Evolutionary conservation across 1,140 invertebrate species (phyloP), one percentile per base, ranked within the genome.

Genomic region (Xylocopa sonorina): DNA sequence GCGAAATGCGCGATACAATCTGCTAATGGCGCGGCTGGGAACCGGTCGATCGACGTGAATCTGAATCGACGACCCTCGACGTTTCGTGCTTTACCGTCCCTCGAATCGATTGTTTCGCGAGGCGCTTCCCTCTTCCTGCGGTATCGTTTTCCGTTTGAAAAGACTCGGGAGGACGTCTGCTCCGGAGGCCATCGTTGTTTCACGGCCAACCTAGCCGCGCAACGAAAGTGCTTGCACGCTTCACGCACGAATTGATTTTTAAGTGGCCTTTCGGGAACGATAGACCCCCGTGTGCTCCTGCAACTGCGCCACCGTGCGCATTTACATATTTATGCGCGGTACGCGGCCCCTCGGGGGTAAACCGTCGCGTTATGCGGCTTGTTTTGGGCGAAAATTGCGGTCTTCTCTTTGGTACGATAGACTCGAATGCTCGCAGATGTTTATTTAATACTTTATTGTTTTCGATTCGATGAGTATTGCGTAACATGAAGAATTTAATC

Each of bases 1-100:
- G 73, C 76, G 64, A 77, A 85, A 82, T 77, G 85, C 64, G 38
- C 84, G 85, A 89, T 90, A 90, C 89, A 90, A 91, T 90, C 86
- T 88, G 80, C 90, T 91, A 91, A 91, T 91, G 90, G 90, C 81
- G 71, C 83, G 78, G 66, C n/a, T 16, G 60, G 53, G 46, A 86
- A 81, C 68, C 84, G 87, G 79, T 88, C 84, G 76, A 86, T 80
- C 78, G 79, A 83, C 78, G 82, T 75, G 84, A 88, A 90, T 89
- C 87, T 68, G 85, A 88, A 88, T 88, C 81, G 74, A 81, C 79
- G 72, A 84, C 81, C 76, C 75, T 74, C 55, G 43, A 57, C 64
- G 81, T 21, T 16, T 41, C 48, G 55, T 34, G n/a, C n/a, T n/a
- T n/a, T n/a, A n/a, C n/a, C 16, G 16, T 68, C 67, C 58, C 72